Base-by-base conservation (phyloP, 2,797 vertebrate species). In the Argya squamiceps region DNA sequence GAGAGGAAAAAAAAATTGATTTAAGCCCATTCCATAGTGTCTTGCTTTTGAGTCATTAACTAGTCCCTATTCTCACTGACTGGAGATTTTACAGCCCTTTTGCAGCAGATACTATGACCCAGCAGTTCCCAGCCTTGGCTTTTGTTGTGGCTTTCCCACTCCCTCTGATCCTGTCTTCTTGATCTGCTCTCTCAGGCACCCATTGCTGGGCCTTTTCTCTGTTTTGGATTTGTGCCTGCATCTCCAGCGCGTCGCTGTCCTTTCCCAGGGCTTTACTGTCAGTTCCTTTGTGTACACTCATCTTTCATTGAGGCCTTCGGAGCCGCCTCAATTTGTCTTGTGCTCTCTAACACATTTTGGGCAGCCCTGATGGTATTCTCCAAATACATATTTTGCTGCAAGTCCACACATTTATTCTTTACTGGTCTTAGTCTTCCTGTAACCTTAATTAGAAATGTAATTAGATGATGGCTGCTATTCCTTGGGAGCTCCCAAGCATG, bases 401-500 rank as follows among this genome's bases (percentile, higher is more conserved):
- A 93, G 88, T 91, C 74, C 81, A 39, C 74, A 60, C 75, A n/a
- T 87, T 85, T 85, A 63, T 87, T 84, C 77, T 84, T 96, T 65
- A n/a, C 88, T 84, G 64, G 1, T 80, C 88, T 85, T 68, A 64
- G 73, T 93, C 69, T 94, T 88, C 63, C 81, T 70, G 67, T 87
- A 93, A 94, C 53, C 90, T 93, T 96, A 97, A 97, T 95, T 94
- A 96, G 91, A 95, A 95, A 82, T 59, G 80, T 87, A 93, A 96
- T 96, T 96, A 94, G 88, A 84, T 70, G 81, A 92, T 89, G 92
- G 77, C 75, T 7, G 12, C 92, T 84, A 60, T 82, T 95, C 70
- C 95, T 93, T 90, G 74, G 92, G 90, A 94, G 88, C 84, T 97
- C 67, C 90, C 86, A 94, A 93, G 88, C 92, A 92, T 83, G 84